phyloP scores from a whole-genome alignment of 2,113 vertebrate species.

The Hippolais icterina region DNA sequence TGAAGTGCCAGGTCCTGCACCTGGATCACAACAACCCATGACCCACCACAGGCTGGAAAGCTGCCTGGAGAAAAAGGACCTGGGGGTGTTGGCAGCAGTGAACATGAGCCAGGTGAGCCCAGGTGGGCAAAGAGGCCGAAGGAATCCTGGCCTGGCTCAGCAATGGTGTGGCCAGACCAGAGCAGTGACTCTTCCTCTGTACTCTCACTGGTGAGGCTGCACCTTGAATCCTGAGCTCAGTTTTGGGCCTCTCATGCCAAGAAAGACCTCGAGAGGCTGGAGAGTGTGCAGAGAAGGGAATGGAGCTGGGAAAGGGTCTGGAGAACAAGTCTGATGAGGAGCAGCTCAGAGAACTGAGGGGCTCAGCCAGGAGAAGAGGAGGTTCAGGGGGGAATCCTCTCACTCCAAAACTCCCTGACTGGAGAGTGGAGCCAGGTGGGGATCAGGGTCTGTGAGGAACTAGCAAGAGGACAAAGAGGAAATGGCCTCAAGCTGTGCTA shows the following conservation, averaged over 20 bases:
- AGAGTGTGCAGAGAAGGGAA: not conserved
- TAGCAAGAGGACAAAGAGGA: not conserved
- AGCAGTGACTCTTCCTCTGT: not conserved
- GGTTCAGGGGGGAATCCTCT: fast-evolving
- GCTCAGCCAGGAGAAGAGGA: not conserved
- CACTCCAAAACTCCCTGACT: not conserved
- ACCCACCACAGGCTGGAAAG: not conserved
- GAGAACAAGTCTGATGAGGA: not conserved
- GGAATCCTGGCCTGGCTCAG: not conserved
- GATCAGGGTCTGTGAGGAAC: not conserved
- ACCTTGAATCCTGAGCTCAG: fast-evolving
- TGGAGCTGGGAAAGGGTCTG: not conserved
- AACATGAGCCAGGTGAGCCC: not conserved
- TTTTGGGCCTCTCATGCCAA: not conserved
- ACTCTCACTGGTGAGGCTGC: not conserved
- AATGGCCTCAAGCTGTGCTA: not conserved
- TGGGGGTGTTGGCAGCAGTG: not conserved
- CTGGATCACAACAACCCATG: not conserved
- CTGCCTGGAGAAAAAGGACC: not conserved
- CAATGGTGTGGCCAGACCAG: not conserved
- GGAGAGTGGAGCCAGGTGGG: not conserved
- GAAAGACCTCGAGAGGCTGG: not conserved
- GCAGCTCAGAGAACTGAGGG: not conserved
- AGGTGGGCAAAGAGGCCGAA: not conserved
- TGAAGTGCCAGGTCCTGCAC: not conserved